Conservation (phyloP, 2,888 invertebrate species). For the Fabriciana adippe region DNA sequence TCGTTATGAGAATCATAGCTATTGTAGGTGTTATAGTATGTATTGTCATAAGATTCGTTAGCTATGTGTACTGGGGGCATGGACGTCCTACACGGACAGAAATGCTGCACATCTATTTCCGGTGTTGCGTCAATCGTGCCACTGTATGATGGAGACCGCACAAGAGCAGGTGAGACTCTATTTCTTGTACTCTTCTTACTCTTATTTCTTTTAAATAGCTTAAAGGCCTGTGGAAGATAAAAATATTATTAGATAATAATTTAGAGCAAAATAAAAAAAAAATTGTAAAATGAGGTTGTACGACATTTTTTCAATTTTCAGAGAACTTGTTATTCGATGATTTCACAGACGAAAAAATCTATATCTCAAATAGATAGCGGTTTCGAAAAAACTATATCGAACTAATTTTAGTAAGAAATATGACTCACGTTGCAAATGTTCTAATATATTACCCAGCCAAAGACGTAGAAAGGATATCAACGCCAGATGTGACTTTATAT, state of each 20-base stretch:
- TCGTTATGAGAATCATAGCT: conserved; percentile 67
- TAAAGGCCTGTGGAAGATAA: conserved; percentile 65
- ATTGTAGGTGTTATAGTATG: conserved; percentile 62
- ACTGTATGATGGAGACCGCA: conserved; percentile 68
- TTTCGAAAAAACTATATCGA: no score
- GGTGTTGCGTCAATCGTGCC: conserved; percentile 72
- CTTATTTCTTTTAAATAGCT: conserved; percentile 70
- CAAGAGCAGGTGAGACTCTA: conserved; percentile 66
- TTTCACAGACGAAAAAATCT: no score
- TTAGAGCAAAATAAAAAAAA: not conserved
- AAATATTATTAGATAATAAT: conserved; percentile 1
- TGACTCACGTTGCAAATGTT: not conserved
- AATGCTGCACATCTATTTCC: conserved; percentile 68
- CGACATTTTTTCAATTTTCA: not conserved
- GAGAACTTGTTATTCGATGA: no score
- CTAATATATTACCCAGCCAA: conserved; percentile 1
- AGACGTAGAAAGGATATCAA: not conserved
- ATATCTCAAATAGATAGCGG: no score
- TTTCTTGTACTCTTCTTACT: conserved; percentile 63
- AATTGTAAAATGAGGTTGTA: not conserved
- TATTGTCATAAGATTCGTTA: conserved; percentile 60
- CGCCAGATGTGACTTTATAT: conserved; percentile 14
- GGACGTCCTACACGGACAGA: conserved; percentile 70
- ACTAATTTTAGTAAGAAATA: not conserved
- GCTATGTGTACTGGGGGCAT: conserved; percentile 55